phyloP scores from a whole-genome alignment of 2,797 vertebrate species.

The Crocodylus rhombifer region DNA sequence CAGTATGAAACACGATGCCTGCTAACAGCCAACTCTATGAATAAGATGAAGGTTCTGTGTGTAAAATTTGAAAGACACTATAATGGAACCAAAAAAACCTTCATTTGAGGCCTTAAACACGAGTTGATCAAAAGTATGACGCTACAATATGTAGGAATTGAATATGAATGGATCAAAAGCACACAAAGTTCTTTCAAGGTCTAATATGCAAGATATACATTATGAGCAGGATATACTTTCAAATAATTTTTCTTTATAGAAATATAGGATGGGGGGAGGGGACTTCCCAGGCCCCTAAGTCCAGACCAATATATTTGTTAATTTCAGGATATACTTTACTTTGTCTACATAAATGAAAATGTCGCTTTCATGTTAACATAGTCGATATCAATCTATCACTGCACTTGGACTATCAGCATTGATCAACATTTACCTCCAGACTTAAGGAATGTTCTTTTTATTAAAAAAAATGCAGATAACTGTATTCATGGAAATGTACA shows the following conservation, averaged over 20 bases:
- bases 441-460: constrained; percentile 61
- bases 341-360: constrained; percentile 59
- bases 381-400: constrained; percentile 15
- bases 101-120: constrained; percentile 55
- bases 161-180: constrained; percentile 35
- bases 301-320: background rate
- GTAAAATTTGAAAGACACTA: constrained; percentile 6
- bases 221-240: constrained; percentile 47
- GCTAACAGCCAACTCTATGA: constrained; percentile 35
- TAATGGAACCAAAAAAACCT: constrained; percentile 27
- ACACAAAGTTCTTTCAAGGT: constrained; percentile 34
- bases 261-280: too few species aligned
- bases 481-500: constrained; percentile 45
- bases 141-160: constrained; percentile 28
- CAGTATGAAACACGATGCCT: constrained; percentile 29
- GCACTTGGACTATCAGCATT: constrained; percentile 62
- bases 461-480: constrained; percentile 53
- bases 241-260: constrained; percentile 38
- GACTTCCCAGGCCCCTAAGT: too few species aligned
- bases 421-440: constrained; percentile 73
- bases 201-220: constrained; percentile 31
- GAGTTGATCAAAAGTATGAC: constrained; percentile 39
- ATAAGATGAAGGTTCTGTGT: background rate
- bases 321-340: constrained; percentile 45
- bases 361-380: constrained; percentile 15